phyloP scores from a whole-genome alignment of 2,888 invertebrate species.

The Theretra japonica region DNA sequence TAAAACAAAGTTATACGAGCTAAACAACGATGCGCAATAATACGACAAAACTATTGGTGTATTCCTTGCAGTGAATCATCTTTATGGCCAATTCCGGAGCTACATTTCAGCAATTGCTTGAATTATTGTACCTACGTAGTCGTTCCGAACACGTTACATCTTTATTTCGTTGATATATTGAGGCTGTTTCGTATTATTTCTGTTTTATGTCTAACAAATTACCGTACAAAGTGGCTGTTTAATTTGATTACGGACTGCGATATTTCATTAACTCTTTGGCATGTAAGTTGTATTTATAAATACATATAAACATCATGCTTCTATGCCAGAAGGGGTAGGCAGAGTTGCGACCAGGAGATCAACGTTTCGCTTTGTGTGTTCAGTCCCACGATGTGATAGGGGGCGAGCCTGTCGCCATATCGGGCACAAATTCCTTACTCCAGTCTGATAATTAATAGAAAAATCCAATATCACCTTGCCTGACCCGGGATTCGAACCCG shows the following conservation, averaged over 20 bases:
- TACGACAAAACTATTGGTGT: constrained; percentile 74
- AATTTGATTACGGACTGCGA: background rate
- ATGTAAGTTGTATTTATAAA: too few relatives aligned
- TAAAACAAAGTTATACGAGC: background rate
- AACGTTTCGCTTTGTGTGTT: too few relatives aligned
- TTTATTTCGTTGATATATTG: constrained; percentile 24
- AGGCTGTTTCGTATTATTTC: background rate
- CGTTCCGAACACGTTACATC: constrained; percentile 17
- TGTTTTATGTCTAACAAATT: background rate
- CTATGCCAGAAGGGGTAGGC: too few relatives aligned
- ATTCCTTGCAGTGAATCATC: constrained; percentile 69
- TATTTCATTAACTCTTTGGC: too few relatives aligned
- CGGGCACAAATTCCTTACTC: too few relatives aligned
- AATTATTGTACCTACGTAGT: constrained; percentile 58
- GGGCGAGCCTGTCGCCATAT: too few relatives aligned
- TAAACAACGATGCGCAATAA: constrained; percentile 41
- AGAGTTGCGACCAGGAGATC: too few relatives aligned
- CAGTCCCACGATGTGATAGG: too few relatives aligned
- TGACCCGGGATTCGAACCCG: too few relatives aligned
- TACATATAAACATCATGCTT: too few relatives aligned
- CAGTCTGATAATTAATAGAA: too few relatives aligned
- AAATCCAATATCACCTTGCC: too few relatives aligned
- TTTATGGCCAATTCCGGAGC: constrained; percentile 77
- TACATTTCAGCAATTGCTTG: constrained; percentile 76
- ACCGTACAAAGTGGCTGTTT: background rate